Base-by-base conservation (phyloP, 2,888 invertebrate genomes). In the Cryptocephalus primarius region DNA sequence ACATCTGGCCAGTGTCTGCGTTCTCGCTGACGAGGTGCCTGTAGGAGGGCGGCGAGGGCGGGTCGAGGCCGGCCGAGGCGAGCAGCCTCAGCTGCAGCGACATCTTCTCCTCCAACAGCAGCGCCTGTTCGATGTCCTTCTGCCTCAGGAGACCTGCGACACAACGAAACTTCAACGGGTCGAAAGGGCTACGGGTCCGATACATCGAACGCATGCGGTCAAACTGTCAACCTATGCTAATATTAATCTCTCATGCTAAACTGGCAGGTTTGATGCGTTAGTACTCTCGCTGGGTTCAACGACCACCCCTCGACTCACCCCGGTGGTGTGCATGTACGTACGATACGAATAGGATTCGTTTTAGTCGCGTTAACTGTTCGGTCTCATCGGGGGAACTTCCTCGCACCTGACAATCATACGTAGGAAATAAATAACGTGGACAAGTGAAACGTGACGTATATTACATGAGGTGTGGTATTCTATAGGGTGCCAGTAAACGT, bases 41-140 rank as follows among this genome's bases (percentile, higher is more conserved):
- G 69, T 90, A 87, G 57, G 83, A 85, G 0, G 85, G 83, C 22
- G 75, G 69, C 61, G 79, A 55, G 63, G 75, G 64, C 65, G 82
- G 67, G 67, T 81, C 69, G 68, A 82, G 69, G n/a, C 77, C 77
- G 0, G 82, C 79, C n/a, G 83, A 79, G 1, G 82, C 82, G 41
- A 85, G 74, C 61, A 89, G 75, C 60, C 82, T 84, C 68, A 90
- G 74, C 61, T 93, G 88, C 40, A 93, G 67, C 42, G 83, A 78
- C 76, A 91, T 88, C 67, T 93, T 94, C 62, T 92, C 91, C 66
- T 94, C 92, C 42, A 94, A 74, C 40, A 91, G 72, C 14, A 83
- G 72, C 10, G 90, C 89, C 62, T 92, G 88, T 62, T 90, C 89
- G 36, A 85, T 78, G 67, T 94, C 94, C 66, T 92, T 92, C 57